These are phyloP conservation scores for Dipodomys stephensi DNA, from an alignment of 2,113 vertebrate species.

Conservation along the genomic window DNA sequence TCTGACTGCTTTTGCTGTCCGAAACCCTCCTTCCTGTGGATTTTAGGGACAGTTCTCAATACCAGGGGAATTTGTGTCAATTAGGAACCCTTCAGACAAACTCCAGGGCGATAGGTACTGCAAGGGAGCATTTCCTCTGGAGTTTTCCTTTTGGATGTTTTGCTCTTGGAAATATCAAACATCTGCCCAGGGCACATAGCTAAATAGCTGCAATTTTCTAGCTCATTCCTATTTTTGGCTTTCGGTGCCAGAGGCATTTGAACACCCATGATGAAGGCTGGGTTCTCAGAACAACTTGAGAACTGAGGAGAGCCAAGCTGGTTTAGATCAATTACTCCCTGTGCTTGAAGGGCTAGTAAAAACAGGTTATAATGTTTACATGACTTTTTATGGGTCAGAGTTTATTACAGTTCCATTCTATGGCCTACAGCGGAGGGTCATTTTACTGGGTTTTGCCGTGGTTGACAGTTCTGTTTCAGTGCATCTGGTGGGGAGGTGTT, in stretches of 20 bases:
- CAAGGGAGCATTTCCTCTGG: slow-evolving; percentile 63
- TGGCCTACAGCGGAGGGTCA: slow-evolving; percentile 84
- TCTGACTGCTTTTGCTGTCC: slow-evolving; percentile 21
- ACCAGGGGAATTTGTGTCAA: slow-evolving; percentile 55
- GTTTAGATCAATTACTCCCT: slow-evolving; percentile 87
- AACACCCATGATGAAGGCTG: slow-evolving; percentile 83
- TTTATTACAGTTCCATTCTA: slow-evolving; percentile 86
- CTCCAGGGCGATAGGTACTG: slow-evolving; percentile 35
- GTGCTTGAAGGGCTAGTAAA: slow-evolving; percentile 88
- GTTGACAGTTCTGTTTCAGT: slow-evolving; percentile 85
- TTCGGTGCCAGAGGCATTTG: slow-evolving; percentile 76
- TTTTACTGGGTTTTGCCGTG: slow-evolving; percentile 83
- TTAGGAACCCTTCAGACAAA: not conserved
- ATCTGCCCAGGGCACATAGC: slow-evolving; percentile 78
- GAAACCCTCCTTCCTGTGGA: not conserved
- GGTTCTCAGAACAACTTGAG: slow-evolving; percentile 76
- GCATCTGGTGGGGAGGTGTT: slow-evolving; percentile 77
- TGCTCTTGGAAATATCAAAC: slow-evolving; percentile 82
- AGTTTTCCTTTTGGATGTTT: slow-evolving; percentile 73
- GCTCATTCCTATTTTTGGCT: slow-evolving; percentile 80
- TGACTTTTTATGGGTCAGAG: slow-evolving; percentile 89
- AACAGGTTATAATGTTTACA: slow-evolving; percentile 90
- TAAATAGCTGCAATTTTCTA: slow-evolving; percentile 78
- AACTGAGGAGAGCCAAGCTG: slow-evolving; percentile 79
- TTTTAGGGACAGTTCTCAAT: slow-evolving; percentile 56